These are phyloP conservation scores for Frankliniella fusca DNA, from an alignment of 2,888 invertebrate genomes.

Conservation along the genomic window DNA sequence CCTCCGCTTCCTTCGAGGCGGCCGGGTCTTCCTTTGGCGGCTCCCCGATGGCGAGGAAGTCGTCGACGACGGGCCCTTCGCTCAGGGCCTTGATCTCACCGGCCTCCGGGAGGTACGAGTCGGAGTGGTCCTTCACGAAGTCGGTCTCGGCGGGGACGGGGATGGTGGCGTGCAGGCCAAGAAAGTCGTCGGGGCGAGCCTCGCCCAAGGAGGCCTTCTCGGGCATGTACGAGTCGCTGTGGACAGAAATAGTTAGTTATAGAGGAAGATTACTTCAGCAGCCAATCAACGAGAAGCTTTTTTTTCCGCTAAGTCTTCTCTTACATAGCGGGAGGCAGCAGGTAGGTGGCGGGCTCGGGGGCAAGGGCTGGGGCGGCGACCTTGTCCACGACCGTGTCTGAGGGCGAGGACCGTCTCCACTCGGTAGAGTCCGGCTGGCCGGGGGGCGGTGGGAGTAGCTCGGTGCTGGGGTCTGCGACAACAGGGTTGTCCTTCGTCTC, in stretches of 20 bases:
- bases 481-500: background rate
- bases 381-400: background rate
- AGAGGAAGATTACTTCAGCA: background rate
- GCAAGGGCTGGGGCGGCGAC: background rate
- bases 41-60: constrained; percentile 21
- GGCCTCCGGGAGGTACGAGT: constrained; percentile 2
- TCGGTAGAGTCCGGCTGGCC: background rate
- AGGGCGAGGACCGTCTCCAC: background rate
- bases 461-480: background rate
- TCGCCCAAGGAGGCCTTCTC: background rate
- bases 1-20: background rate
- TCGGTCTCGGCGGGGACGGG: background rate
- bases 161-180: background rate
- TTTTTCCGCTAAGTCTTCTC: too few relatives aligned
- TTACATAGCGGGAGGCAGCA: background rate
- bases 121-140: background rate
- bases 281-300: background rate
- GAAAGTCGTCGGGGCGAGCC: background rate
- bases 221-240: constrained; percentile 2
- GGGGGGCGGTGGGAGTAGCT: background rate
- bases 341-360: background rate
- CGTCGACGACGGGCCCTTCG: background rate
- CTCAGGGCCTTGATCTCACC: background rate
- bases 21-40: background rate
- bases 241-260: background rate